phyloP scores from a whole-genome alignment of 2,888 invertebrate species.

The Protonemura montana region DNA sequence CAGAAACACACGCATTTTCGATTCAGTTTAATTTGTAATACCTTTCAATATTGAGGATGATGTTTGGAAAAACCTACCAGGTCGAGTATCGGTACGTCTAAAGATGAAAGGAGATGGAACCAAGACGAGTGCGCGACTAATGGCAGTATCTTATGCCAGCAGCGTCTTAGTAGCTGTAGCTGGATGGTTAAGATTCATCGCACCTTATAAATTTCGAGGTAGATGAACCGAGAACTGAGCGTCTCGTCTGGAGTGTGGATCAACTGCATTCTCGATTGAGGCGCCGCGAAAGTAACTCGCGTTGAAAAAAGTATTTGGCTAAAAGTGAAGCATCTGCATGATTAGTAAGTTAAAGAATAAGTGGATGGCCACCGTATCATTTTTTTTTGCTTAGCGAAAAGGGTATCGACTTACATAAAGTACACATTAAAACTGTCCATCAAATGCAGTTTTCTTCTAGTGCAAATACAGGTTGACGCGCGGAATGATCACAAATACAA shows the following conservation, averaged over 20 bases:
- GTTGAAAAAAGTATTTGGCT: too few relatives aligned
- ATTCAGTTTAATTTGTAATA: not conserved
- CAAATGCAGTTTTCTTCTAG: too few relatives aligned
- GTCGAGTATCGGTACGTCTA: not conserved
- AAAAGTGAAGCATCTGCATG: too few relatives aligned
- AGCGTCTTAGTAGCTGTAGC: not conserved
- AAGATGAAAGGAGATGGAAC: not conserved
- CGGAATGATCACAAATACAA: too few relatives aligned
- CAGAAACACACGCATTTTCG: constrained; percentile 12
- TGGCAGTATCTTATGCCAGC: not conserved
- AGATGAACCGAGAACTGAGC: not conserved
- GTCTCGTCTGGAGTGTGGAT: not conserved
- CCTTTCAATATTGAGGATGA: not conserved
- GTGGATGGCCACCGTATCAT: too few relatives aligned
- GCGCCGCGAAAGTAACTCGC: too few relatives aligned
- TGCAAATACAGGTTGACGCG: too few relatives aligned
- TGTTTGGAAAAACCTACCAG: not conserved
- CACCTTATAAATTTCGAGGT: not conserved
- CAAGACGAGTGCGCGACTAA: not conserved
- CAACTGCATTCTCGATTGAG: not conserved
- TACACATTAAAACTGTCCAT: too few relatives aligned
- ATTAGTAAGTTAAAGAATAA: too few relatives aligned
- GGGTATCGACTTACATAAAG: too few relatives aligned
- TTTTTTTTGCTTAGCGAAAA: too few relatives aligned
- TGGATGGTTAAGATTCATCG: not conserved